Conservation (phyloP, 2,888 invertebrate species). For the Cryptosula pallasiana region DNA sequence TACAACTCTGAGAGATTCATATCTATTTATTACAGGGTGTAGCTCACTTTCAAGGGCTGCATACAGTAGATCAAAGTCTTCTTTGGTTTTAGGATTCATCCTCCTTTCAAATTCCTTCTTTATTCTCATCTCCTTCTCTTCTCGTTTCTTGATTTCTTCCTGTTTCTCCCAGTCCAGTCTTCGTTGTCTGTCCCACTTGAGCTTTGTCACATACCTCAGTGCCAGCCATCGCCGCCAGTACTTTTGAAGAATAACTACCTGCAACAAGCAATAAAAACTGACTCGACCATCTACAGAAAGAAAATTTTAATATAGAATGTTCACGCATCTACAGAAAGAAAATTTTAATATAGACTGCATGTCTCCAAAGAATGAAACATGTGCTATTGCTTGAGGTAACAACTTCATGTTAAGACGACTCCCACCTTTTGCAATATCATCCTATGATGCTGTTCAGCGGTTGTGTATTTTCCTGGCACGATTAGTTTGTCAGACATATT, state of each 20-base stretch:
- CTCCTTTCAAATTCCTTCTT: conserved; percentile 49
- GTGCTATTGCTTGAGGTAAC: too few relatives aligned
- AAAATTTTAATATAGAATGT: too few relatives aligned
- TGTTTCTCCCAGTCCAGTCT: conserved; percentile 48
- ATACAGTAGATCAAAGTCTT: conserved; percentile 53
- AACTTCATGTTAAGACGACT: too few relatives aligned
- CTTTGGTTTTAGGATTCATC: conserved; percentile 52
- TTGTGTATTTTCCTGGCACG: conserved; percentile 46
- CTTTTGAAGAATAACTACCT: conserved; percentile 52
- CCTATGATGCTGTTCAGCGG: conserved; percentile 46
- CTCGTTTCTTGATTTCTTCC: conserved; percentile 45
- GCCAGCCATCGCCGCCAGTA: conserved; percentile 54
- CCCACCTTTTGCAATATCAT: conserved; percentile 40
- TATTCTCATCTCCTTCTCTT: conserved; percentile 51
- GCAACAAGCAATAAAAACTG: too few relatives aligned
- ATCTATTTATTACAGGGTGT: neutral
- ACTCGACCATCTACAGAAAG: too few relatives aligned
- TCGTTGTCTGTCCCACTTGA: conserved; percentile 44
- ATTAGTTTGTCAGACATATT: conserved; percentile 47
- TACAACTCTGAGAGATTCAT: neutral
- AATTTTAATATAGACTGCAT: too few relatives aligned
- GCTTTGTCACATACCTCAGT: conserved; percentile 43
- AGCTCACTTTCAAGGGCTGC: conserved; percentile 51
- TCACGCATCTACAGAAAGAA: too few relatives aligned
- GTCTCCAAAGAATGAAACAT: too few relatives aligned